phyloP scores from a whole-genome alignment of 2,888 invertebrate genomes.

The Eurytoma californica region DNA sequence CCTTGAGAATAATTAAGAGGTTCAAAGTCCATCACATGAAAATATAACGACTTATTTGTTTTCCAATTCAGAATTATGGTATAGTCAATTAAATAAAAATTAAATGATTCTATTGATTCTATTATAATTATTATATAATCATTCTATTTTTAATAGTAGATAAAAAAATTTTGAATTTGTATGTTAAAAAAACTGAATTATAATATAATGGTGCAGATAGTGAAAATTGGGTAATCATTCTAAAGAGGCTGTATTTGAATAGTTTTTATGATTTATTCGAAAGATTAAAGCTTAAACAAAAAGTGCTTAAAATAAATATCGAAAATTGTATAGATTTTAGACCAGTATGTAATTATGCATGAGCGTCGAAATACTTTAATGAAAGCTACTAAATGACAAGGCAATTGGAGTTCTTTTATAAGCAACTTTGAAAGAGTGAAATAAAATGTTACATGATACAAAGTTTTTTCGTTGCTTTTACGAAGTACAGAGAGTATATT shows the following conservation, averaged over 20 bases:
- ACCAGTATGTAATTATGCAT: slow-evolving; percentile 14
- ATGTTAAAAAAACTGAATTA: no score
- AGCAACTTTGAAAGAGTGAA: background rate
- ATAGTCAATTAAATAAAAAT: background rate
- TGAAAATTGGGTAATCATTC: background rate
- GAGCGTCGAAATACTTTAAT: slow-evolving; percentile 18
- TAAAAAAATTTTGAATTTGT: no score
- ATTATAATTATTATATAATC: no score
- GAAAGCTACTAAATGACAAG: slow-evolving; percentile 20
- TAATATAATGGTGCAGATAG: no score
- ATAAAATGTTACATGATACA: background rate
- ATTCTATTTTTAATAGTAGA: no score
- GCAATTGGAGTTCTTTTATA: background rate
- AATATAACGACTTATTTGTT: background rate
- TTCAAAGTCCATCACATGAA: background rate
- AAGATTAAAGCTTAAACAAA: slow-evolving; percentile 35
- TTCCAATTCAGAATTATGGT: background rate
- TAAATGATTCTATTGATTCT: background rate
- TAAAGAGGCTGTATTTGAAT: background rate
- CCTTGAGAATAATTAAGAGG: slow-evolving; percentile 1
- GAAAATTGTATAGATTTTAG: slow-evolving; percentile 13
- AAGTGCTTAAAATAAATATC: slow-evolving; percentile 40
- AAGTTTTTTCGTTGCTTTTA: background rate
- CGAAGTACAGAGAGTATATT: background rate
- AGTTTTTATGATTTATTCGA: slow-evolving; percentile 41